Conservation (phyloP, 2,113 vertebrate genomes). For the Mus spicilegus region DNA sequence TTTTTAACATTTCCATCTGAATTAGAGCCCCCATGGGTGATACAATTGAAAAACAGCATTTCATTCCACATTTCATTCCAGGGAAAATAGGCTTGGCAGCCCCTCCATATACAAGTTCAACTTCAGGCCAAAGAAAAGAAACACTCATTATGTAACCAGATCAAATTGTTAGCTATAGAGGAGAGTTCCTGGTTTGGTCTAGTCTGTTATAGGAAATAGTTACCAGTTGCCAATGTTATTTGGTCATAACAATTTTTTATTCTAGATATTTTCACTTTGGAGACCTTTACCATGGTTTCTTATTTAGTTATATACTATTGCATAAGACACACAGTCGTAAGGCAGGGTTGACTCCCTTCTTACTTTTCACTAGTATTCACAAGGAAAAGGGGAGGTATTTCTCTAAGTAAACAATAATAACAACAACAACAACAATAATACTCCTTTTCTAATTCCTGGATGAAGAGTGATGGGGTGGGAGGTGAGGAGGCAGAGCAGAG, state of each 20-base stretch:
- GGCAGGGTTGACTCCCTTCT: background rate
- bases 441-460: constrained; percentile 63
- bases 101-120: constrained; percentile 83
- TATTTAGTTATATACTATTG: constrained; percentile 62
- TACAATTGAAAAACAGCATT: constrained; percentile 83
- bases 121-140: constrained; percentile 81
- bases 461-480: constrained; percentile 38
- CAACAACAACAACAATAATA: background rate
- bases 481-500: background rate
- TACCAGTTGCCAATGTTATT: constrained; percentile 60
- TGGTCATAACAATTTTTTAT: constrained; percentile 73
- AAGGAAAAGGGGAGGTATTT: constrained; percentile 40
- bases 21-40: constrained; percentile 78
- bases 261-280: constrained; percentile 49
- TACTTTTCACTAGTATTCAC: constrained; percentile 26
- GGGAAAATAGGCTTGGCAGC: constrained; percentile 86
- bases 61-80: constrained; percentile 86
- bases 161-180: constrained; percentile 82
- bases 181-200: constrained; percentile 72
- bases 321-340: constrained; percentile 48
- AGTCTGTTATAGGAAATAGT: constrained; percentile 70
- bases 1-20: constrained; percentile 78
- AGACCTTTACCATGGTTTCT: background rate
- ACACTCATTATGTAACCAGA: constrained; percentile 76
- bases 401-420: constrained; percentile 36